A percentile compares a stretch with the other conserved stretches of the same genome.
phyloP scores from a whole-genome alignment of 2,888 invertebrate species.

The Laothoe populi region DNA sequence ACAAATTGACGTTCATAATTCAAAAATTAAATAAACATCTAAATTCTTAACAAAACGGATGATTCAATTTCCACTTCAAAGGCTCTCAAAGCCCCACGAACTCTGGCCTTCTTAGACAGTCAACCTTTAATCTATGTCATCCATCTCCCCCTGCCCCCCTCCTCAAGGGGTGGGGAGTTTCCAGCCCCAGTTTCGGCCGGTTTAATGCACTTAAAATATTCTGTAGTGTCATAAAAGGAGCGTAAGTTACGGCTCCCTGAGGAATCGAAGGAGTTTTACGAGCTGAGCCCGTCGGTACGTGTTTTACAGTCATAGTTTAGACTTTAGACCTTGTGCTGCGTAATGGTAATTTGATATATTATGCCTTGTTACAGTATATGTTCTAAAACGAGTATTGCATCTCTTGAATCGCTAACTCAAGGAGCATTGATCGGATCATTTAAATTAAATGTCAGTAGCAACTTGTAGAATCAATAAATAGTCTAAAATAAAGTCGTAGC shows the following conservation, averaged over 20 bases:
- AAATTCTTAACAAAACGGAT: conserved; percentile 35
- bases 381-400: no score
- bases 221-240: conserved; percentile 74
- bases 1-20: conserved; percentile 39
- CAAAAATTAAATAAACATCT: conserved; percentile 11
- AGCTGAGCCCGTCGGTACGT: conserved; percentile 33
- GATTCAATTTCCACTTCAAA: conserved; percentile 37
- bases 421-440: no score
- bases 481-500: no score
- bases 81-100: conserved; percentile 29
- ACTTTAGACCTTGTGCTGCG: neutral
- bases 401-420: no score
- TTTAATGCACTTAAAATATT: conserved; percentile 77
- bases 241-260: conserved; percentile 63
- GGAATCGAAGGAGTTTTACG: conserved; percentile 49
- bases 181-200: conserved; percentile 42
- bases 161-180: neutral
- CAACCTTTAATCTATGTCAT: conserved; percentile 53
- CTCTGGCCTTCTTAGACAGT: conserved; percentile 29
- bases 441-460: no score
- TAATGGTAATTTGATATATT: neutral
- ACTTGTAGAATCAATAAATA: no score
- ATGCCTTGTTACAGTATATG: neutral
- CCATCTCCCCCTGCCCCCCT: conserved; percentile 37
- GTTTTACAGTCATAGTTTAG: conserved; percentile 25